Percentiles rank a stretch among this genome's conserved stretches.
Evolutionary conservation across 2,797 vertebrate species (phyloP).

Genomic region (Sebastes hubbsi): DNA sequence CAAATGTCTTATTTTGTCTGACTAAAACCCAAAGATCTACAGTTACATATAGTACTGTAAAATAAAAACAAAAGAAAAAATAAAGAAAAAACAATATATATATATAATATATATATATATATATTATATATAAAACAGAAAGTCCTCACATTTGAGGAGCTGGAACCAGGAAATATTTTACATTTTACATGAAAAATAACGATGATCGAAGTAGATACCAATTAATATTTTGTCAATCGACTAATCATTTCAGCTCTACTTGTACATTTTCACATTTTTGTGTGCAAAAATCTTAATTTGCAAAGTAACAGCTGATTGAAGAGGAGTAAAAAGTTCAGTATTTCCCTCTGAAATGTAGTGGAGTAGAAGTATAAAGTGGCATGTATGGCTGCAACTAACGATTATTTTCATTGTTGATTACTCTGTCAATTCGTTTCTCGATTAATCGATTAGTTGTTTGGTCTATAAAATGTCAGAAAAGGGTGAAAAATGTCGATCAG

Average conservation of each 20-base stretch:
- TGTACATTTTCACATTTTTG: neutral
- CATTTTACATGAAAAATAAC: neutral
- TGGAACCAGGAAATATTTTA: neutral
- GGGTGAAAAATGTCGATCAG: too few species aligned
- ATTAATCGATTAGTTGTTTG: too few species aligned
- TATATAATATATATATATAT: too few species aligned
- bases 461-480: too few species aligned
- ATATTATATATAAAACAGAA: neutral
- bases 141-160: neutral
- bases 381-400: too few species aligned
- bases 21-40: too few species aligned
- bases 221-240: neutral
- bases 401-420: too few species aligned
- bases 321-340: neutral
- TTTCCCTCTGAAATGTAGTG: neutral
- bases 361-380: neutral
- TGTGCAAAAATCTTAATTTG: neutral
- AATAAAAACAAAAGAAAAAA: too few species aligned
- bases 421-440: accelerated
- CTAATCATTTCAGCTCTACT: neutral
- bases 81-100: too few species aligned
- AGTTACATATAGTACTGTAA: too few species aligned
- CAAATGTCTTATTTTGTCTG: too few species aligned
- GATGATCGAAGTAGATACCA: neutral
- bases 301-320: neutral